Evolutionary conservation across 2,888 invertebrate species (phyloP), one percentile per base, ranked within the genome.

Genomic region (Agrilus cyanescens): DNA sequence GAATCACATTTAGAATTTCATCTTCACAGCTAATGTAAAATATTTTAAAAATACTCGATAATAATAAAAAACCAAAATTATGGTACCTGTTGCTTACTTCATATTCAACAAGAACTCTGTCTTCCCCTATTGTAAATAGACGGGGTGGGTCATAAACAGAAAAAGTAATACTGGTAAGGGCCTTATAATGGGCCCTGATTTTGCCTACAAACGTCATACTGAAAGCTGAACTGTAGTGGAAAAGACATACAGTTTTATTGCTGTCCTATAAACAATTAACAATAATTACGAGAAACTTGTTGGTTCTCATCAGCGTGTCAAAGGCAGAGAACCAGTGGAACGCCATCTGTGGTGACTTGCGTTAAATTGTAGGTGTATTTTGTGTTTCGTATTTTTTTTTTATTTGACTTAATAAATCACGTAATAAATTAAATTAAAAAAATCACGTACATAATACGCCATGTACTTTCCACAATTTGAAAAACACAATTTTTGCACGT

Each of bases 121-220:
- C 82, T 33, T 67, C 61, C 1, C 76, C 77, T 25, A 82, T 56
- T 0, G 80, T 76, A 34, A 77, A 59, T 1, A 82, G 62, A 44
- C 71, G 70, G 1, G 48, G 45, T 0, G 56, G 50, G 35, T 68
- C 70, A 3, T 63, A 61, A 1, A 70, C 63, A 4, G 71, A 59
- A 55, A 82, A 82, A 48, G 74, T 61, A 2, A 81, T 58, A 20
- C 74, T 68, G 1, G 64, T 68, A 32, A 83, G 71, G 1, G 70
- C 65, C 46, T 73, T 72, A 52, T 71, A 74, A 58, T 83, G 82
- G 0, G 76, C 69, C 37, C 75, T 66, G 47, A 75, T 71, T 58
- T 80, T 80, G 10, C 77, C 82, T 16, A 75, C 45, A 46, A 73
- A 73, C 79, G 80, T 82, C 4, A 49, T 36, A 5, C 60, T 58